Conservation (phyloP, 2,888 invertebrate genomes). For the Nysson spinosus region DNA sequence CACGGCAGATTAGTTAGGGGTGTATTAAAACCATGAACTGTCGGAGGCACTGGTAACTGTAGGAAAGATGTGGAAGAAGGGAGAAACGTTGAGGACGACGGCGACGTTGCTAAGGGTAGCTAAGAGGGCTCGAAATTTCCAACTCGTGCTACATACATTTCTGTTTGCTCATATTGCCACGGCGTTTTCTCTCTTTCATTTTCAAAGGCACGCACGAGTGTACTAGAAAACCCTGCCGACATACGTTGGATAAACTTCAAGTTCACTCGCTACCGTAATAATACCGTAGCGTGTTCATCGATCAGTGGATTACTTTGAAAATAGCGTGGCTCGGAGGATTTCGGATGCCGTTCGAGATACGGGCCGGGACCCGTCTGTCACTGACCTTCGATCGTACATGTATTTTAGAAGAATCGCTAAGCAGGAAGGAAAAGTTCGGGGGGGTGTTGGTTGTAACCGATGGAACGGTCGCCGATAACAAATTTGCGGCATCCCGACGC, state of each 20-base stretch:
- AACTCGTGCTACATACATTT: conserved; percentile 48
- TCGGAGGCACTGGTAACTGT: conserved; percentile 26
- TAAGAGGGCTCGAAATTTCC: conserved; percentile 74
- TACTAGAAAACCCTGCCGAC: no score
- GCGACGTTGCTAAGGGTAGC: conserved; percentile 51
- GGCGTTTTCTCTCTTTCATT: conserved; percentile 21
- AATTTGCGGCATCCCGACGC: background rate
- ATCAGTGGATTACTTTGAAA: no score
- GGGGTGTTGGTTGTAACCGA: no score
- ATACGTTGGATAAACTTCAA: conserved; percentile 20
- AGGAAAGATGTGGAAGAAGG: conserved; percentile 36
- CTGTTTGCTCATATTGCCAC: conserved; percentile 33
- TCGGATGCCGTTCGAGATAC: no score
- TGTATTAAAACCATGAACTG: conserved; percentile 12
- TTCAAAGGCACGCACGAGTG: conserved; percentile 44
- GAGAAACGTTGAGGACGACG: conserved; percentile 30
- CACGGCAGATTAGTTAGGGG: background rate
- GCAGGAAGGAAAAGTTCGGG: background rate
- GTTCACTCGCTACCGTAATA: conserved; percentile 7
- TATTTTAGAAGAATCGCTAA: background rate
- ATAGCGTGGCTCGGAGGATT: no score
- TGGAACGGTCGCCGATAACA: background rate
- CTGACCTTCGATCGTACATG: no score
- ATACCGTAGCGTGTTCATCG: background rate
- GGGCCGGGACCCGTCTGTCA: no score